These are phyloP conservation scores for Nasonia giraulti DNA, from an alignment of 1,140 invertebrate species.

Conservation along the genomic window DNA sequence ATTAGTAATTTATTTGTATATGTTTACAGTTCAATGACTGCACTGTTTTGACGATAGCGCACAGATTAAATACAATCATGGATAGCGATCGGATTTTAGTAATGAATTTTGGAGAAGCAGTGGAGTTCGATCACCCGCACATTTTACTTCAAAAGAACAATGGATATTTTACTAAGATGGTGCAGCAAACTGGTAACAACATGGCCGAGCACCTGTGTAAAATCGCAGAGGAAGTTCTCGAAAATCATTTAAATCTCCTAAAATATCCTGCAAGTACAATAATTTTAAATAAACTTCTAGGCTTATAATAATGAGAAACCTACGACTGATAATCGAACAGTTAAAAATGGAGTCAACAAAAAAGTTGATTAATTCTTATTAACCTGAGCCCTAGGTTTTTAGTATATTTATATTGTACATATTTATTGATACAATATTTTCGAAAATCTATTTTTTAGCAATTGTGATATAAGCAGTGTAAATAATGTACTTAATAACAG, in stretches of 20 bases:
- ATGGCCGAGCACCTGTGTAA: slow-evolving; percentile 68
- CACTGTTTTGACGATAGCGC: slow-evolving; percentile 49
- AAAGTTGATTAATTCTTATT: too few species aligned
- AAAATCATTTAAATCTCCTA: background rate
- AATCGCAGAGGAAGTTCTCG: slow-evolving; percentile 67
- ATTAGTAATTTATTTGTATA: background rate
- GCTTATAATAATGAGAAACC: too few species aligned
- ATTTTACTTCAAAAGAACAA: slow-evolving; percentile 72
- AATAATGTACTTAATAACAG: too few species aligned
- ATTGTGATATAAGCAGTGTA: too few species aligned
- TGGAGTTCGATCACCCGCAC: slow-evolving; percentile 81
- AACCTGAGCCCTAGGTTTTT: too few species aligned
- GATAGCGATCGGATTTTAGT: slow-evolving; percentile 78
- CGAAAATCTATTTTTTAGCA: too few species aligned
- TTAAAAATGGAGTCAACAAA: too few species aligned
- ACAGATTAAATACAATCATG: slow-evolving; percentile 53
- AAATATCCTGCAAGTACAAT: background rate
- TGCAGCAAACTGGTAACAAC: slow-evolving; percentile 72
- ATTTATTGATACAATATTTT: too few species aligned
- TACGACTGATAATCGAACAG: too few species aligned
- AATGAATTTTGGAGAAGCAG: slow-evolving; percentile 75
- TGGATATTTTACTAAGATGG: slow-evolving; percentile 70
- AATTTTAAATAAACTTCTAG: too few species aligned
- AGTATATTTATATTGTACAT: too few species aligned
- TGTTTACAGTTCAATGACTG: slow-evolving; percentile 43